Evolutionary conservation across 2,113 vertebrate species (phyloP).

Genomic region (Hirundichthys speculiger): DNA sequence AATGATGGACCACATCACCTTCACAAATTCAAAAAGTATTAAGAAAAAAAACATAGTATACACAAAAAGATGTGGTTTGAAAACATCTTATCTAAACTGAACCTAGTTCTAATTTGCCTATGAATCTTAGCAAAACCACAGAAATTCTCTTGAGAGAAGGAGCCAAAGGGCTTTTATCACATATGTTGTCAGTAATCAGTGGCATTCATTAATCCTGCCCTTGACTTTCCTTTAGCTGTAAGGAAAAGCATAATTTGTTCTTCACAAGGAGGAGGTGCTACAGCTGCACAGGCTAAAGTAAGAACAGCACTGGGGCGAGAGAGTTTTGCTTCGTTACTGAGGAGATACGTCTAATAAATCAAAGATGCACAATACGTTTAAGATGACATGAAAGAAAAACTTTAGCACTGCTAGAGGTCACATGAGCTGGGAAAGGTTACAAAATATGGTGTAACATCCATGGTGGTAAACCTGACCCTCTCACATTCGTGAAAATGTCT

Average conservation of each 20-base stretch:
- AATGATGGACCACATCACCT: neutral
- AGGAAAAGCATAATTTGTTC: conserved; percentile 8
- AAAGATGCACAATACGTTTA: neutral
- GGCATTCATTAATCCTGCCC: conserved; percentile 21
- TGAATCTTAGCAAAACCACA: neutral
- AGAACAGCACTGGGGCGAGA: neutral
- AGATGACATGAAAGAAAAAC: neutral
- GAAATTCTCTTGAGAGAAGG: neutral
- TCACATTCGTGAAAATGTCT: neutral
- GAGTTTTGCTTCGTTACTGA: neutral
- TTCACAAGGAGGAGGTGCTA: neutral
- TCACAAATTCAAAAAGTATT: too few relatives aligned
- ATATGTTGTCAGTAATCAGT: neutral
- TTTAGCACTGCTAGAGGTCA: neutral
- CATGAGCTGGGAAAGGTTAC: neutral
- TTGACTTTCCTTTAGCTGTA: conserved; percentile 28
- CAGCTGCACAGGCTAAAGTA: conserved; percentile 5
- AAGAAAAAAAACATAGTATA: too few relatives aligned
- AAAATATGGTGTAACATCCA: neutral
- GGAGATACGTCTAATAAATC: neutral
- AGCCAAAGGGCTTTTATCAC: conserved; percentile 25
- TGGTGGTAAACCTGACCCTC: neutral
- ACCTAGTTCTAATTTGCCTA: too few relatives aligned
- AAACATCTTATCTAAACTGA: too few relatives aligned
- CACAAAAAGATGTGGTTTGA: too few relatives aligned